phyloP scores from a whole-genome alignment of 2,797 vertebrate species.

The Uromys caudimaculatus region DNA sequence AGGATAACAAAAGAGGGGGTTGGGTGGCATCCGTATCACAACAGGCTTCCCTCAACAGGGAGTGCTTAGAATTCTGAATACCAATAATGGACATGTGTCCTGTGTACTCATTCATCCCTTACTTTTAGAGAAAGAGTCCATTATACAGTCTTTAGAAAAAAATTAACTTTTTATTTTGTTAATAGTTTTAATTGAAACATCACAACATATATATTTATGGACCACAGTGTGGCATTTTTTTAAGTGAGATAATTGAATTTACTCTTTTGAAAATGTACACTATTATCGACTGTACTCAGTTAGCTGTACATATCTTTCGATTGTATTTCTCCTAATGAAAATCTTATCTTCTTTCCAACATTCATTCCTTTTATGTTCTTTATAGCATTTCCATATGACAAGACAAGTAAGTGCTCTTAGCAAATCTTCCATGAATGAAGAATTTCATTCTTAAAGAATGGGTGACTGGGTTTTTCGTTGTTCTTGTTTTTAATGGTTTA shows the following conservation, averaged over 20 bases:
- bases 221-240: background rate
- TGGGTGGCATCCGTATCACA: background rate
- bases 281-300: background rate
- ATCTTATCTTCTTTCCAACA: background rate
- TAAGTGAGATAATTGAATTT: background rate
- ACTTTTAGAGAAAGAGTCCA: constrained; percentile 27
- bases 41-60: constrained; percentile 24
- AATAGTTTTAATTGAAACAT: constrained; percentile 31
- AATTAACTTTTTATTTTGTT: background rate
- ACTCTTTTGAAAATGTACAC: background rate
- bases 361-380: background rate
- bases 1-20: background rate
- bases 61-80: constrained; percentile 3
- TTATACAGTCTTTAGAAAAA: constrained; percentile 10
- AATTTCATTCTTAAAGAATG: constrained; percentile 53
- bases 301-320: background rate
- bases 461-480: background rate
- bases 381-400: background rate
- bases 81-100: constrained; percentile 8
- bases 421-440: constrained; percentile 31
- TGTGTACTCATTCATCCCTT: background rate
- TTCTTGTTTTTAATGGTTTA: constrained; percentile 24
- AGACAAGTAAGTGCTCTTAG: constrained; percentile 33
- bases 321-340: background rate
- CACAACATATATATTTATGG: background rate